Conservation (phyloP, 53 echinoderm and acorn worm species). For the Antedon mediterranea region DNA sequence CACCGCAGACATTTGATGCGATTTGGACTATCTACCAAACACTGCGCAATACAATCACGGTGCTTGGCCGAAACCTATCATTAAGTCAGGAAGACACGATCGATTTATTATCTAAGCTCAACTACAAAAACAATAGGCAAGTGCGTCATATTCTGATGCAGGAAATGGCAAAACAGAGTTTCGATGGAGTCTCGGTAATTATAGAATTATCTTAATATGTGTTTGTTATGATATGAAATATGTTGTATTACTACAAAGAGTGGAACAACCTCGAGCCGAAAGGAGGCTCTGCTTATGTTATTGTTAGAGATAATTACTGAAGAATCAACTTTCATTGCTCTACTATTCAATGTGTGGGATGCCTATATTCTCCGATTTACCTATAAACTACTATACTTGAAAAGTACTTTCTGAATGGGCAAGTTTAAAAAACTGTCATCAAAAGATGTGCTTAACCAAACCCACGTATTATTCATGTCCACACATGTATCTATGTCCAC, state of each 20-base stretch:
- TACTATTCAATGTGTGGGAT: too few relatives aligned
- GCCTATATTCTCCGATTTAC: too few relatives aligned
- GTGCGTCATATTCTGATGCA: background rate
- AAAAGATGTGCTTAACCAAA: too few relatives aligned
- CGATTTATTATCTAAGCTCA: background rate
- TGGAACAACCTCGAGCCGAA: background rate
- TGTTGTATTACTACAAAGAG: background rate
- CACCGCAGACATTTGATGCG: slow-evolving; percentile 86
- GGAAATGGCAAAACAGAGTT: slow-evolving; percentile 8
- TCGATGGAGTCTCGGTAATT: slow-evolving; percentile 89
- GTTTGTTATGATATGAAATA: background rate
- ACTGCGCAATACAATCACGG: slow-evolving; percentile 8
- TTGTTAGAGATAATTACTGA: too few relatives aligned
- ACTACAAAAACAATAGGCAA: background rate
- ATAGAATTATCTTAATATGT: background rate
- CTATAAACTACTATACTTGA: too few relatives aligned
- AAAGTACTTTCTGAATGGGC: too few relatives aligned
- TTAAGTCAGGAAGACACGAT: slow-evolving; percentile 15
- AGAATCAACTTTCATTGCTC: too few relatives aligned
- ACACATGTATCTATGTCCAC: too few relatives aligned
- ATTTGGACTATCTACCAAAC: slow-evolving; percentile 88
- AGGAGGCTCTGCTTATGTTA: too few relatives aligned
- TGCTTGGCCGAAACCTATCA: slow-evolving; percentile 26
- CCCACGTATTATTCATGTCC: too few relatives aligned
- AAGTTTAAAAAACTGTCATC: too few relatives aligned